phyloP scores from a whole-genome alignment of 37 sponge, comb jelly and placozoan genomes.

The Oopsacas minuta region DNA sequence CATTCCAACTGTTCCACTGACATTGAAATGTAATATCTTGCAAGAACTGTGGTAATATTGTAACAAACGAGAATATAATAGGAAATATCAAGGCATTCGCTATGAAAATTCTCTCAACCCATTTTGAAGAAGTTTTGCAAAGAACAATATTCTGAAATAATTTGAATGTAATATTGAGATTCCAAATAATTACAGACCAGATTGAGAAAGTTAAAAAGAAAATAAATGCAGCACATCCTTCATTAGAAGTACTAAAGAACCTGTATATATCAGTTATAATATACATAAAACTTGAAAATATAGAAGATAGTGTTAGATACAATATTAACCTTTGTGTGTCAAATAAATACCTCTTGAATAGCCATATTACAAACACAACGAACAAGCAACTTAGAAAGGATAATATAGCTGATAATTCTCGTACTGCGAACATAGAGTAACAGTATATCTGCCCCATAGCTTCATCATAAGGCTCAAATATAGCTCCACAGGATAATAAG shows the following conservation, averaged over 20 bases:
- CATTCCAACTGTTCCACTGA: constrained; percentile 16
- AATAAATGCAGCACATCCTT: not conserved
- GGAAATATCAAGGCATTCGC: not conserved
- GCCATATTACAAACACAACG: not conserved
- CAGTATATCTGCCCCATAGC: not conserved
- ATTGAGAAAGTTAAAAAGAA: constrained; percentile 15
- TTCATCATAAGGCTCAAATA: not conserved
- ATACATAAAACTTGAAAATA: not conserved
- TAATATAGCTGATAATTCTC: not conserved
- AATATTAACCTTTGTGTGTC: not conserved
- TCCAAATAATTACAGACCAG: not conserved
- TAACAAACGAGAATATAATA: not conserved
- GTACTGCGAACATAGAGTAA: not conserved
- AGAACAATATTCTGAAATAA: not conserved
- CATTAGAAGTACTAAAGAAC: not conserved
- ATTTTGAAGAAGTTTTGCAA: constrained; percentile 1
- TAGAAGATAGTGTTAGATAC: not conserved
- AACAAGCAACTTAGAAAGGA: not conserved
- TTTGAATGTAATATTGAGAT: not conserved
- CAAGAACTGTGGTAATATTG: not conserved
- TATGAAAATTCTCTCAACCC: not conserved
- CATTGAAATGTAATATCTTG: not conserved
- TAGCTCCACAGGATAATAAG: not conserved
- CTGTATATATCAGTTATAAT: not conserved
- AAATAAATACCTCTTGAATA: not conserved